Percentiles rank a stretch among this genome's conserved stretches.
Conservation (phyloP, 53 echinoderm and acorn worm genomes). For the Stichopus horrens region DNA sequence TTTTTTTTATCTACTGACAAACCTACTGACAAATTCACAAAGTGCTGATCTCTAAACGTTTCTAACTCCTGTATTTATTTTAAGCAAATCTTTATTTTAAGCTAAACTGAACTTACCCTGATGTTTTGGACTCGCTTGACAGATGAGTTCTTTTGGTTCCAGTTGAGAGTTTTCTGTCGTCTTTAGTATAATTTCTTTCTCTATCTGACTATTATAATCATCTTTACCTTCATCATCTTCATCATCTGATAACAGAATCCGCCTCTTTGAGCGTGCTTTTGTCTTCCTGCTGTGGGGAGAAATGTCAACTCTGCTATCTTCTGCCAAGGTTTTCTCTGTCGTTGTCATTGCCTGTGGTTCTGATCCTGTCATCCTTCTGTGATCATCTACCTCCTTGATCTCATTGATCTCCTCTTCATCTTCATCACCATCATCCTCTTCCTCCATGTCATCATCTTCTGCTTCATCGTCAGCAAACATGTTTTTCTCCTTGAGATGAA, state of each 20-base stretch:
- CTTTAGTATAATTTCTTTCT: background rate
- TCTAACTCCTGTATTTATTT: no score
- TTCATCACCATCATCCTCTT: conserved; percentile 61
- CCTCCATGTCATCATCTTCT: conserved; percentile 61
- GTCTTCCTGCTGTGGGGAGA: conserved; percentile 54
- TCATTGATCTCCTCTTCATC: conserved; percentile 55
- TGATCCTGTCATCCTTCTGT: background rate
- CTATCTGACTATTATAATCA: background rate
- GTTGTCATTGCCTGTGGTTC: background rate
- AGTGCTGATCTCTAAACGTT: no score
- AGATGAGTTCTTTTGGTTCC: background rate
- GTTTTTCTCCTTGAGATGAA: conserved; percentile 30
- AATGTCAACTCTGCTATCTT: conserved; percentile 64
- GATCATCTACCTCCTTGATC: background rate
- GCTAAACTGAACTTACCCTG: background rate
- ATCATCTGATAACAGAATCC: conserved; percentile 70
- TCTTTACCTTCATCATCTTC: conserved; percentile 62
- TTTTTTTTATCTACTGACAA: no score
- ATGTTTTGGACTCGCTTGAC: background rate
- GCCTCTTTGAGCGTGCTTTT: conserved; percentile 58
- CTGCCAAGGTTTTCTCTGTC: conserved; percentile 9
- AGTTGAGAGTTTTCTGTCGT: no score
- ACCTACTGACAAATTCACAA: no score
- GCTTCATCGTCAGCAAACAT: conserved; percentile 70
- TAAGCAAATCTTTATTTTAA: no score